Evolutionary conservation across 2,797 vertebrate species (phyloP).

Genomic region (Neosalanx taihuensis): DNA sequence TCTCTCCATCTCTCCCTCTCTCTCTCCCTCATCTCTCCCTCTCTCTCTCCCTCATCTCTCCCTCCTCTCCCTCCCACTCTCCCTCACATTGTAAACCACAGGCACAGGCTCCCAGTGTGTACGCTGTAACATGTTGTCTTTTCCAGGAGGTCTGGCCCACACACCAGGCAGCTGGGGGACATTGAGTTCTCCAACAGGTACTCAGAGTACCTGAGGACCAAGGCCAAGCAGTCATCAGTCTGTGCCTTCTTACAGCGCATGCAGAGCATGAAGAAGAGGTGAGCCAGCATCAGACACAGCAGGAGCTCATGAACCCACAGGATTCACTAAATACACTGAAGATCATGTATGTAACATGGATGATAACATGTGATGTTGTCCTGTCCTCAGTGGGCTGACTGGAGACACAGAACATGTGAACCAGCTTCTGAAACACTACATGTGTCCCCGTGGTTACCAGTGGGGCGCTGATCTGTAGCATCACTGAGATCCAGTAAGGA

Average conservation of each 20-base stretch:
- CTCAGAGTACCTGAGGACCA: constrained; percentile 72
- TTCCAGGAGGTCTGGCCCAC: constrained; percentile 49
- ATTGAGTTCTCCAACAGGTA: constrained; percentile 80
- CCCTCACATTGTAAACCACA: constrained; percentile 6
- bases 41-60: no score
- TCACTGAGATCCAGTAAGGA: not conserved
- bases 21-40: not conserved
- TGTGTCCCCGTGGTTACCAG: constrained; percentile 67
- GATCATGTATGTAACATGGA: not conserved
- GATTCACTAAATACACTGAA: not conserved
- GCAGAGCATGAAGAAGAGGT: constrained; percentile 71
- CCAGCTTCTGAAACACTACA: constrained; percentile 70
- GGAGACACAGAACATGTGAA: constrained; percentile 67
- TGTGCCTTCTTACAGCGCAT: constrained; percentile 72
- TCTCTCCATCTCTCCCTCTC: not conserved
- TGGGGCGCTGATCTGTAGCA: constrained; percentile 57
- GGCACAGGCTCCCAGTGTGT: not conserved
- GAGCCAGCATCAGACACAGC: not conserved
- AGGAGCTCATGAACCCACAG: not conserved
- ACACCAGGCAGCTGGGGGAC: constrained; percentile 73
- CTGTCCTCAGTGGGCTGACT: constrained; percentile 51
- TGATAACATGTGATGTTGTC: constrained; percentile 4
- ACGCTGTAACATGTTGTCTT: not conserved
- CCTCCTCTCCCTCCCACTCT: not conserved
- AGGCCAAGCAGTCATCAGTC: constrained; percentile 74